A percentile compares a stretch with the other conserved stretches of the same genome.
phyloP scores from a whole-genome alignment of 2,113 vertebrate genomes.

The Lepisosteus osseus region DNA sequence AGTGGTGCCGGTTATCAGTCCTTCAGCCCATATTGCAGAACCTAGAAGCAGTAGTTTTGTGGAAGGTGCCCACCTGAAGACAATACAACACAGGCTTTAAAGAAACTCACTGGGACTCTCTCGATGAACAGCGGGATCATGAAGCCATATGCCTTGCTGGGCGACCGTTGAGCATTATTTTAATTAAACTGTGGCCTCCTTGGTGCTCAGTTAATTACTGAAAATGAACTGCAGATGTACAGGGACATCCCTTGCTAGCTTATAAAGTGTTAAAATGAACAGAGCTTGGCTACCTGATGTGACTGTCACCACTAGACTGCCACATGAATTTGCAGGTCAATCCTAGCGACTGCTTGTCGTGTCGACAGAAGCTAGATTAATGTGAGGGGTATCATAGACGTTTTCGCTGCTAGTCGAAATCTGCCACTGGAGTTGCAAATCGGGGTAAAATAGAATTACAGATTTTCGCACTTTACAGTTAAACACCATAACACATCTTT shows the following conservation, averaged over 20 bases:
- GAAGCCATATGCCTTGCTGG: conserved; percentile 38
- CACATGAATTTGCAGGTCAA: too few species aligned
- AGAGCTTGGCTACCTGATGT: too few species aligned
- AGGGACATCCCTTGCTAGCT: background rate
- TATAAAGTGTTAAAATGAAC: too few species aligned
- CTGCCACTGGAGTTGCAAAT: too few species aligned
- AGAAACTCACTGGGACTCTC: conserved; percentile 47
- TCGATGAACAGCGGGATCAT: conserved; percentile 39
- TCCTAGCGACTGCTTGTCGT: too few species aligned
- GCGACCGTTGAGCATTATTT: conserved; percentile 47
- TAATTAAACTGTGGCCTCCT: conserved; percentile 43
- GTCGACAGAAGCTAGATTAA: too few species aligned
- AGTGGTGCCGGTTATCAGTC: conserved; percentile 59
- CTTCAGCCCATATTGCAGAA: conserved; percentile 42
- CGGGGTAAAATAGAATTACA: too few species aligned
- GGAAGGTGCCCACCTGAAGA: conserved; percentile 51
- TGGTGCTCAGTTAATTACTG: conserved; percentile 25
- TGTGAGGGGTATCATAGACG: too few species aligned
- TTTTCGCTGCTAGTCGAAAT: too few species aligned
- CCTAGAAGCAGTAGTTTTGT: conserved; percentile 56
- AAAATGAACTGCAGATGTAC: conserved; percentile 29
- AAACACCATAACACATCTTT: conserved; percentile 24
- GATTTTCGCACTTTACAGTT: conserved; percentile 48
- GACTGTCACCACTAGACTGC: too few species aligned
- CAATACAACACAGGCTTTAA: conserved; percentile 53